phyloP scores from a whole-genome alignment of 1,140 invertebrate species.

The Dendroctonus ponderosae region DNA sequence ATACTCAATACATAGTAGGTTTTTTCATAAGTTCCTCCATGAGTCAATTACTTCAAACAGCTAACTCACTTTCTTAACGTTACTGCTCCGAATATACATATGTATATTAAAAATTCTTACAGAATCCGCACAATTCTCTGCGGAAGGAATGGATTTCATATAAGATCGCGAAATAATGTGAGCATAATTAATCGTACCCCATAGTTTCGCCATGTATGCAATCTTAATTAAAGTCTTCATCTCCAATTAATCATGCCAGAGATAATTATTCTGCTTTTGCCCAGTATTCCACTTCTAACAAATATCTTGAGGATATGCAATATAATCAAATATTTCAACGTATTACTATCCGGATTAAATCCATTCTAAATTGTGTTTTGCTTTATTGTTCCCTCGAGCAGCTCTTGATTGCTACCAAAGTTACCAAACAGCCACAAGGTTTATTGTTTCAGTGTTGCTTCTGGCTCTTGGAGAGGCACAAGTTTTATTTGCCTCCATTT shows the following conservation, averaged over 20 bases:
- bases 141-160: too few relatives aligned
- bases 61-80: too few relatives aligned
- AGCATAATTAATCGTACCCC: too few relatives aligned
- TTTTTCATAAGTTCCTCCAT: too few relatives aligned
- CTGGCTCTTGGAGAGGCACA: constrained; percentile 4
- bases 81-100: too few relatives aligned
- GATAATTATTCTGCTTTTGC: background rate
- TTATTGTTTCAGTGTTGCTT: constrained; percentile 27
- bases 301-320: constrained; percentile 20
- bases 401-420: constrained; percentile 24
- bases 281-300: constrained; percentile 1
- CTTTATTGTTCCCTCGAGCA: constrained; percentile 23
- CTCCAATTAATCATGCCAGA: constrained; percentile 1
- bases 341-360: constrained; percentile 26
- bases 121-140: too few relatives aligned
- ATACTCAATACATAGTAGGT: too few relatives aligned
- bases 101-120: too few relatives aligned
- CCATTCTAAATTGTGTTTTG: constrained; percentile 29
- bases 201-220: too few relatives aligned
- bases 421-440: constrained; percentile 15
- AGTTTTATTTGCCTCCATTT: background rate
- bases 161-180: too few relatives aligned
- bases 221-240: background rate
- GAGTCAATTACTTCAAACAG: too few relatives aligned
- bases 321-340: constrained; percentile 11